A percentile compares a stretch with the other conserved stretches of the same genome.
Conservation (phyloP, 2,113 vertebrate species). For the Micronycteris hirsuta region DNA sequence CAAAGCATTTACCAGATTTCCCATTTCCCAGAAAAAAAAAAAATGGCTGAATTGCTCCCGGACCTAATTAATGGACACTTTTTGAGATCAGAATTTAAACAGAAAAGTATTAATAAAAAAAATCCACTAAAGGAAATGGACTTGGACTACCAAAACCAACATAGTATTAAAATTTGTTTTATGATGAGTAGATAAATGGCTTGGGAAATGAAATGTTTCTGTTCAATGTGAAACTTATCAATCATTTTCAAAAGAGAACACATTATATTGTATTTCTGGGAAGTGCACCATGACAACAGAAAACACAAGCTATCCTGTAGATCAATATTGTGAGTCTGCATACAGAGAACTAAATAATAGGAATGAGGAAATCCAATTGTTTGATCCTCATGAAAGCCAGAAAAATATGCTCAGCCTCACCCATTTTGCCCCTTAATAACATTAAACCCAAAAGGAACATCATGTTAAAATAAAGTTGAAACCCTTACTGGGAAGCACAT, state of each 20-base stretch:
- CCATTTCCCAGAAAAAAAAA: constrained; percentile 38
- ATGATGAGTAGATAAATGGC: constrained; percentile 47
- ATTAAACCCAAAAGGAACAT: constrained; percentile 43
- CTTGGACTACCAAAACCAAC: constrained; percentile 18
- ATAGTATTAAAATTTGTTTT: constrained; percentile 32
- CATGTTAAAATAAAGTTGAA: constrained; percentile 35
- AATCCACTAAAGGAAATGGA: constrained; percentile 51
- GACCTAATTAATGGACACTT: constrained; percentile 56
- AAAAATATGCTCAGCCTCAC: constrained; percentile 19
- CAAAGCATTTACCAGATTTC: constrained; percentile 44
- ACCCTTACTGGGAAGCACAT: constrained; percentile 35
- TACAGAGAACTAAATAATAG: constrained; percentile 31
- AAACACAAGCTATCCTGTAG: constrained; percentile 59
- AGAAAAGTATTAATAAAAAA: constrained; percentile 41
- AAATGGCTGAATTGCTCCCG: constrained; percentile 25
- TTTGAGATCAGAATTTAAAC: constrained; percentile 46
- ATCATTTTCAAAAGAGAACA: constrained; percentile 45
- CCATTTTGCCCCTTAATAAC: constrained; percentile 30
- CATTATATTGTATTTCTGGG: constrained; percentile 53
- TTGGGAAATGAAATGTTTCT: constrained; percentile 50
- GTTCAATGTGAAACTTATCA: constrained; percentile 3
- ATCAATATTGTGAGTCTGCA: not conserved
- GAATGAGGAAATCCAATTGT: constrained; percentile 51
- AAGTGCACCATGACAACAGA: constrained; percentile 34
- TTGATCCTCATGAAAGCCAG: constrained; percentile 35